Percentiles rank a stretch among this genome's conserved stretches.
phyloP scores from a whole-genome alignment of 2,888 invertebrate genomes.

The Erannis defoliaria region DNA sequence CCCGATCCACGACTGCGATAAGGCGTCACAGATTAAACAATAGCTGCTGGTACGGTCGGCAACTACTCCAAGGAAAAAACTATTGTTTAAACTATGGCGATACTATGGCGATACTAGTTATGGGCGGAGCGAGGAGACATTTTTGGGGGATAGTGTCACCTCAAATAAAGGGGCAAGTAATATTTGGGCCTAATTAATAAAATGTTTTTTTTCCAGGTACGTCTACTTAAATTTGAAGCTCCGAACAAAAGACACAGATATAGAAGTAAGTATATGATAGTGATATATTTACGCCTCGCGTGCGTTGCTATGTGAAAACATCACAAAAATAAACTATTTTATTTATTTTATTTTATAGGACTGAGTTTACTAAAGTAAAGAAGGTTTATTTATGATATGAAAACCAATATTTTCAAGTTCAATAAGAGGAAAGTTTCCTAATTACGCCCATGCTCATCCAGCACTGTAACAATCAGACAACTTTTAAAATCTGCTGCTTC shows the following conservation, averaged over 20 bases:
- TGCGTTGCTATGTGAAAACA: too few species aligned
- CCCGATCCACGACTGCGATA: conserved; percentile 83
- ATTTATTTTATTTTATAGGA: too few species aligned
- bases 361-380: too few species aligned
- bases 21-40: conserved; percentile 31
- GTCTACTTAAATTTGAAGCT: too few species aligned
- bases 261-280: too few species aligned
- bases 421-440: too few species aligned
- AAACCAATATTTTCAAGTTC: too few species aligned
- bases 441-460: conserved; percentile 14
- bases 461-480: conserved; percentile 5
- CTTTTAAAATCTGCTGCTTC: conserved; percentile 21
- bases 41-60: conserved; percentile 3
- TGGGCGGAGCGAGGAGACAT: neutral
- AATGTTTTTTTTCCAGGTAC: neutral
- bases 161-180: neutral
- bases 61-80: neutral
- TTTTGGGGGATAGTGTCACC: neutral
- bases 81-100: neutral
- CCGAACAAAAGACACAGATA: too few species aligned
- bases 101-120: conserved; percentile 42
- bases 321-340: too few species aligned
- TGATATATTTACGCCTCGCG: too few species aligned
- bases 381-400: too few species aligned
- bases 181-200: neutral